These are phyloP conservation scores for Falco concolor DNA, from an alignment of 2,797 vertebrate species.

Conservation along the genomic window DNA sequence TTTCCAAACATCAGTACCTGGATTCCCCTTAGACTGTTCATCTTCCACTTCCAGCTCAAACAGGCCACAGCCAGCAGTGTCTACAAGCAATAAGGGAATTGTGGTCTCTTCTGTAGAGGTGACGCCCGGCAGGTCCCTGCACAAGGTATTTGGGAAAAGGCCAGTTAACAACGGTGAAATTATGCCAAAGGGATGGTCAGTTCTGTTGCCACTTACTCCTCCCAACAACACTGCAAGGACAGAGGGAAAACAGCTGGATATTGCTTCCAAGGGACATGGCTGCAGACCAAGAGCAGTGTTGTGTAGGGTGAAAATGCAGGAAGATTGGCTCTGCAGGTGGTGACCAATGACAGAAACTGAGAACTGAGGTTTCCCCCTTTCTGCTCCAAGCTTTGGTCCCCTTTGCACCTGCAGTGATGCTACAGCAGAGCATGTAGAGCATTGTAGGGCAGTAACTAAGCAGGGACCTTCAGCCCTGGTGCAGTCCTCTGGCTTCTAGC, in stretches of 20 bases:
- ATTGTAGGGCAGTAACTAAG: fast-evolving
- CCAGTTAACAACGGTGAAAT: neutral
- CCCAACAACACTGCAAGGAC: neutral
- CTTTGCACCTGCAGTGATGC: neutral
- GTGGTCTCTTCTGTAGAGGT: slow-evolving; percentile 83
- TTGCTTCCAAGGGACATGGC: neutral
- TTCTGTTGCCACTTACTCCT: neutral
- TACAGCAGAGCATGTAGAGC: neutral
- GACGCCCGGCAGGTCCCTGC: slow-evolving; percentile 87
- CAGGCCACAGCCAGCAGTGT: slow-evolving; percentile 90
- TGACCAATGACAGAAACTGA: neutral
- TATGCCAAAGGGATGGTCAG: neutral
- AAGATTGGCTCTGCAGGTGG: neutral
- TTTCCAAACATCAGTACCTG: slow-evolving; percentile 61
- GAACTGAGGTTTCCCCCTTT: neutral
- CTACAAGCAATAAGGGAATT: slow-evolving; percentile 84
- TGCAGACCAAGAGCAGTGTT: neutral
- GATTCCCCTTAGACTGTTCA: slow-evolving; percentile 93
- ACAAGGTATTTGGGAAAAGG: neutral
- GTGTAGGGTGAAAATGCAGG: neutral
- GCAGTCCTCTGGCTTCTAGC: neutral
- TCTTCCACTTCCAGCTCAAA: slow-evolving; percentile 86
- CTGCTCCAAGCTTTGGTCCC: neutral
- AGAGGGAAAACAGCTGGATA: neutral
- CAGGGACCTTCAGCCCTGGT: neutral